Evolutionary conservation across 2,797 vertebrate species (phyloP).

Genomic region (Xenops minutus): DNA sequence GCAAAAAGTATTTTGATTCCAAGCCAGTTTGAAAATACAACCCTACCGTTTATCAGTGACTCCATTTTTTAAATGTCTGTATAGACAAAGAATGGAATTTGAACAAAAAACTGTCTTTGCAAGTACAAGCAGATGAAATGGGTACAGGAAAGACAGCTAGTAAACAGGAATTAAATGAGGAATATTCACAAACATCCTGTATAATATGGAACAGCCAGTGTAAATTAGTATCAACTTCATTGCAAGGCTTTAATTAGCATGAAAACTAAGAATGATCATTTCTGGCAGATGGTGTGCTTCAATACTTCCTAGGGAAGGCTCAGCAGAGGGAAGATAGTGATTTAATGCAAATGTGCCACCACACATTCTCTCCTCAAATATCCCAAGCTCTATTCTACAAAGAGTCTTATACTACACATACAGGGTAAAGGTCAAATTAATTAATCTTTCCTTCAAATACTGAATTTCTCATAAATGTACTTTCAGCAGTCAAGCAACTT

Average conservation of each 20-base stretch:
- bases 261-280: background rate
- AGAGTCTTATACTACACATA: background rate
- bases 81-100: background rate
- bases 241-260: conserved; percentile 1
- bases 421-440: background rate
- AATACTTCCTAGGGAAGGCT: background rate
- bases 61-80: background rate
- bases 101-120: background rate
- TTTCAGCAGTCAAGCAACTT: background rate
- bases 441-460: background rate
- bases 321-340: background rate
- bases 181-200: background rate
- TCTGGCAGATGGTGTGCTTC: background rate
- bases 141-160: background rate
- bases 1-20: background rate
- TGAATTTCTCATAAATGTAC: background rate
- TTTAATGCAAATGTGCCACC: background rate
- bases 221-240: background rate
- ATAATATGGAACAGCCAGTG: background rate
- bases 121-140: background rate
- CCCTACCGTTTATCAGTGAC: background rate
- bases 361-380: background rate
- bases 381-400: background rate
- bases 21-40: background rate
- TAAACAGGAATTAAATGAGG: background rate